Base-by-base conservation (phyloP, 2,113 vertebrate genomes). In the Mobula birostris region DNA sequence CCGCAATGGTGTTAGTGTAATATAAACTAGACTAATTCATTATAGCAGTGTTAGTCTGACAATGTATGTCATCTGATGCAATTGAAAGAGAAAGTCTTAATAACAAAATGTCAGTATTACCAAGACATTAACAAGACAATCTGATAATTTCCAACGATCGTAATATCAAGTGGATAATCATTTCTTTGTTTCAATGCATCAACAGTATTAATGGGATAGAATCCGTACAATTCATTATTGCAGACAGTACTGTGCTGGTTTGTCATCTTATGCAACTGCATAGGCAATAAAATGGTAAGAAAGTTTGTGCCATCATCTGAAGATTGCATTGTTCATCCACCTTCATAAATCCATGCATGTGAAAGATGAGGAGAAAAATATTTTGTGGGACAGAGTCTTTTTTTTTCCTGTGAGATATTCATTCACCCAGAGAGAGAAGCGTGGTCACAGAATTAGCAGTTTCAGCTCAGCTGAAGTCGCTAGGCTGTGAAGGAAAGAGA, bases 401-500 rank as follows among this genome's bases (percentile, higher is more conserved):
- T 99, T 99, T 99, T 99, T 98, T 99, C 98, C 98, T 99, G 98
- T 98, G 98, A 99, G 99, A 99, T 98, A 99, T 99, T 99, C 99
- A 99, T 99, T 99, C 99, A 99, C 99, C 98, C 99, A 99, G 98
- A 99, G 97, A 97, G 99, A 99, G 99, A 99, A 99, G 99, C 98
- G 98, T 99, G 99, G 98, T 99, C 98, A 98, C 98, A 99, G 99
- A 99, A 99, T 99, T 99, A 99, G 98, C 99, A 99, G 99, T 99
- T 99, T 99, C 99, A 99, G 98, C 99, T 99, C 98, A 99, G 98
- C 98, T 98, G 98, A 98, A 99, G 98, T 98, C 99, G 98, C 98
- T 98, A 98, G 98, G 98, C 98, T 99, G 99, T 99, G 99, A 99
- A 99, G 99, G 99, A 99, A 98, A 99, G 98, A 99, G 99, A 99